Conservation (phyloP, 2,888 invertebrate species). For the Chydorus sphaericus region DNA sequence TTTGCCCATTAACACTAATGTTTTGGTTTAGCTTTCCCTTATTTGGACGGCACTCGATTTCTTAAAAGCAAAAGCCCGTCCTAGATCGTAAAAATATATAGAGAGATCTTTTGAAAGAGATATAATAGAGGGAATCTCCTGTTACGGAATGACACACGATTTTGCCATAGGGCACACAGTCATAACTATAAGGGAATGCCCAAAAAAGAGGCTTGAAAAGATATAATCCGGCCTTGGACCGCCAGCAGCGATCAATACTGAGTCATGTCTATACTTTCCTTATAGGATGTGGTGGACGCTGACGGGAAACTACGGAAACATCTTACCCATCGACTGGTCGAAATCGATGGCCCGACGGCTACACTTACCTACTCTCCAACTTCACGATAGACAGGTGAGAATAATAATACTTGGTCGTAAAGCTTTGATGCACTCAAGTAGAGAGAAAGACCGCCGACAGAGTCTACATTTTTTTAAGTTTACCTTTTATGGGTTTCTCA, state of each 20-base stretch:
- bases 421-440: too few relatives aligned
- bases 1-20: neutral
- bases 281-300: constrained; percentile 99
- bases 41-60: too few relatives aligned
- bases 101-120: neutral
- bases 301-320: constrained; percentile 97
- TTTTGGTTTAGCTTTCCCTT: neutral
- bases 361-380: constrained; percentile 83
- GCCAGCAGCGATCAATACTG: too few relatives aligned
- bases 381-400: constrained; percentile 51
- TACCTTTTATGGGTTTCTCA: constrained; percentile 12
- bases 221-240: too few relatives aligned
- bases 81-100: too few relatives aligned
- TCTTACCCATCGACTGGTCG: constrained; percentile 98
- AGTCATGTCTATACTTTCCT: too few relatives aligned
- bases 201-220: neutral
- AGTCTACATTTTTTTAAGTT: constrained; percentile 11
- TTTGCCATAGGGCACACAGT: neutral
- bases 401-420: too few relatives aligned
- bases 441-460: too few relatives aligned
- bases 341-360: constrained; percentile 72
- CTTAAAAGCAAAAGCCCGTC: too few relatives aligned
- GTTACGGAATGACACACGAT: neutral
- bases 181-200: neutral
- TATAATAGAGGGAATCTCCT: neutral